phyloP scores from a whole-genome alignment of 2,113 vertebrate species.

The Halcyon senegalensis region DNA sequence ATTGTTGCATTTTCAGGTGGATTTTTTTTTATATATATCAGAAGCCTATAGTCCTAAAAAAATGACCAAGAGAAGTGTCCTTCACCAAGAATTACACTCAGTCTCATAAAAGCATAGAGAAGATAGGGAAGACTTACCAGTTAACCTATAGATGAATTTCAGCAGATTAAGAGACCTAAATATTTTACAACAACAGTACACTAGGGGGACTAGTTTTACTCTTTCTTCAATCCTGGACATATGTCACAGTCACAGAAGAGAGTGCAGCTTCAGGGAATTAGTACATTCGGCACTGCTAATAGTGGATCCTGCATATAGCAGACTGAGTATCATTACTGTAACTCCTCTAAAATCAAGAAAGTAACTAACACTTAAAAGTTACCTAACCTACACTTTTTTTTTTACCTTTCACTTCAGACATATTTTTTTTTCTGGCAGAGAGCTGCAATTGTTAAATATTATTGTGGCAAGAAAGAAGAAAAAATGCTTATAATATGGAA shows the following conservation, averaged over 20 bases:
- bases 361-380: not conserved
- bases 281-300: not conserved
- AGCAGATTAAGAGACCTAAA: not conserved
- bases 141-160: not conserved
- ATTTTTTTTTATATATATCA: not conserved
- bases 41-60: not conserved
- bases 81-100: not conserved
- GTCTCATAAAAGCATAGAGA: not conserved
- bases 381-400: not conserved
- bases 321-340: not conserved
- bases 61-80: not conserved
- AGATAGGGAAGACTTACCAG: not conserved
- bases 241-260: not conserved
- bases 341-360: not conserved
- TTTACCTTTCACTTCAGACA: not conserved
- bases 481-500: not conserved
- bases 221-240: not conserved
- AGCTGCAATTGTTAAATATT: not conserved
- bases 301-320: not conserved
- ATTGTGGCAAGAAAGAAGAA: not conserved
- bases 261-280: not conserved
- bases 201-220: conserved; percentile 64
- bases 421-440: not conserved
- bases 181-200: conserved; percentile 48
- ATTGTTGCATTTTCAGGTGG: not conserved